Evolutionary conservation across 2,797 vertebrate genomes (phyloP).

Genomic region (Eleutherodactylus coqui): DNA sequence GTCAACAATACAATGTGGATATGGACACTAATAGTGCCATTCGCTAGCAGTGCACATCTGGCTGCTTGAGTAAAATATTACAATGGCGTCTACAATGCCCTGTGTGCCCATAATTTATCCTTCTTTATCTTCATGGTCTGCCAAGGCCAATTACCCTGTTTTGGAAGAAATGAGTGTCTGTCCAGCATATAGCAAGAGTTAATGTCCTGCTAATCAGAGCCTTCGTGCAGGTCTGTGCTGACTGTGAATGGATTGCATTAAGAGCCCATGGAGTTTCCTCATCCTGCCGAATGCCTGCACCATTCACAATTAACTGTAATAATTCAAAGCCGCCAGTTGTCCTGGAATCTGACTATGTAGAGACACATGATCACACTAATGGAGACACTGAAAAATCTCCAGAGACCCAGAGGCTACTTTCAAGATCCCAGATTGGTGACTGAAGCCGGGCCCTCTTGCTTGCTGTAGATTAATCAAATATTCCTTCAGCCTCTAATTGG

Average conservation of each 20-base stretch:
- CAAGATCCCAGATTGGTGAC: conserved; percentile 72
- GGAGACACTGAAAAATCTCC: conserved; percentile 70
- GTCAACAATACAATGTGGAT: neutral
- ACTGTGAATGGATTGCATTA: conserved; percentile 23
- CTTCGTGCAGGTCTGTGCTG: neutral
- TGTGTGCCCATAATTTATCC: neutral
- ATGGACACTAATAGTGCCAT: neutral
- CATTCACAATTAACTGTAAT: conserved; percentile 71
- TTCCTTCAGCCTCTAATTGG: conserved; percentile 76
- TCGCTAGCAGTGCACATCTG: neutral
- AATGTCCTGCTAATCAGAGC: conserved; percentile 22
- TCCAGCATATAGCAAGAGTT: neutral
- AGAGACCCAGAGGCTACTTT: conserved; percentile 69
- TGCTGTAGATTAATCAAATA: conserved; percentile 79
- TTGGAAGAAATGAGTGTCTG: neutral
- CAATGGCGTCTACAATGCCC: neutral
- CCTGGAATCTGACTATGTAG: conserved; percentile 68
- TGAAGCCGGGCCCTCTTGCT: conserved; percentile 72
- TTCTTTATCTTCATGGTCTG: neutral
- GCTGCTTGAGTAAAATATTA: neutral
- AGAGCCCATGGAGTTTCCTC: conserved; percentile 44
- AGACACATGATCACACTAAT: conserved; percentile 69
- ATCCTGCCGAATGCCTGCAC: neutral
- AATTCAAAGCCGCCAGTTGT: conserved; percentile 71
- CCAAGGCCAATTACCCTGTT: neutral